Evolutionary conservation across 2,888 invertebrate genomes (phyloP).

Genomic region (Siphlonurus alternatus): DNA sequence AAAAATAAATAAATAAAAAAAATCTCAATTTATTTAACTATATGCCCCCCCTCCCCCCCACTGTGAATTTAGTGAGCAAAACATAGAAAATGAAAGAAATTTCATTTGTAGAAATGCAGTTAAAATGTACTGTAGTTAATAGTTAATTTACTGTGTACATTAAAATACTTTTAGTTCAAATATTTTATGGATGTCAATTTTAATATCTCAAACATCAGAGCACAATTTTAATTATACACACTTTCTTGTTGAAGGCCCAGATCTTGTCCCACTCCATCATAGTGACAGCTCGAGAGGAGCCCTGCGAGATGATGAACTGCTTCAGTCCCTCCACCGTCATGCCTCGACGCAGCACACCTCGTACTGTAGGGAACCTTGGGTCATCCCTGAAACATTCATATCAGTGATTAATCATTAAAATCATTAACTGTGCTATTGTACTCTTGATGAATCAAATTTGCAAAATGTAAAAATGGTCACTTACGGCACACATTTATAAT

Average conservation of each 20-base stretch:
- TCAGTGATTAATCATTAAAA: neutral
- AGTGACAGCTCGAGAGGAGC: slow-evolving; percentile 90
- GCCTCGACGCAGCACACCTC: slow-evolving; percentile 87
- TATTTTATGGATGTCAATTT: neutral
- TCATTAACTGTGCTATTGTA: neutral
- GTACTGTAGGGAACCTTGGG: slow-evolving; percentile 94
- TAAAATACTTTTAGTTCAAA: neutral
- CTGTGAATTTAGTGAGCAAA: too few species aligned
- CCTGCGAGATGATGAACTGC: slow-evolving; percentile 95
- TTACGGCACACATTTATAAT: neutral
- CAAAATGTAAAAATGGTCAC: neutral
- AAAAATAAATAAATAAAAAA: too few species aligned
- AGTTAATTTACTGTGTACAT: too few species aligned
- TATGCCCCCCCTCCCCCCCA: too few species aligned
- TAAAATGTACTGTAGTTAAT: too few species aligned
- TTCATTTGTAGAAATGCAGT: too few species aligned
- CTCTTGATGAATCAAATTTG: neutral
- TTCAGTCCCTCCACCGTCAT: slow-evolving; percentile 95
- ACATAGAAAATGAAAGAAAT: too few species aligned
- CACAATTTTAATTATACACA: slow-evolving; percentile 20
- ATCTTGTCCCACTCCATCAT: slow-evolving; percentile 99
- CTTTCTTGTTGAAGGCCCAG: slow-evolving; percentile 98
- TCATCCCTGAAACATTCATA: slow-evolving; percentile 56
- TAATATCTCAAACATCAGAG: too few species aligned
- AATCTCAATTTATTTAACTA: too few species aligned